Base-by-base conservation (phyloP, 2,113 vertebrate genomes). In the Tyto alba region DNA sequence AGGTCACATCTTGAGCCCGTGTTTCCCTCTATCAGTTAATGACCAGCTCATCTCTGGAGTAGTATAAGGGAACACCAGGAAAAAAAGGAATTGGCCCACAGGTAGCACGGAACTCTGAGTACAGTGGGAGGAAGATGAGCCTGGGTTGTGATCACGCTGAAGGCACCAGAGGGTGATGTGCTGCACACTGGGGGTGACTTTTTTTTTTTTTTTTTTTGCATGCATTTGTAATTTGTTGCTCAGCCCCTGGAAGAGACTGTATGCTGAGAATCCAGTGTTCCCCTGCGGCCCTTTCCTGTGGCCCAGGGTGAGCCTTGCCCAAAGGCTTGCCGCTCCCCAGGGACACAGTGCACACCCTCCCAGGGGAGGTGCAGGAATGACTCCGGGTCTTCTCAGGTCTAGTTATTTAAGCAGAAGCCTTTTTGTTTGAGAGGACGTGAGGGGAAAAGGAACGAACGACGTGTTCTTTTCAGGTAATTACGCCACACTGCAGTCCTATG, bases 61-160 rank as follows among this genome's bases (percentile, higher is more conserved):
- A n/a, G n/a, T 0, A 0, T 6, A 10, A n/a, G 30, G 64, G 34
- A 59, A 17, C 16, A 7, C 21, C 15, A 48, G 30, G 67, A 7
- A 21, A 34, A 62, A 63, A 75, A n/a, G 14, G 1, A 40, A 50
- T 43, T 2, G 11, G 6, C 59, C n/a, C 5, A 1, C 5, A 36
- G 75, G 50, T 27, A 38, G 29, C 11, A 1, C 14, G 19, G 19
- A 69, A 38, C 63, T 59, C 32, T 0, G 2, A 26, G 64, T 29
- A 30, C 0, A 2, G 41, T 7, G n/a, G 34, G 52, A 59, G 22
- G 22, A 87, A 52, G 40, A 32, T 19, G 21, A 79, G 13, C n/a
- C 45, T 8, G 10, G 11, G 40, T 38, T 0, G 1, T 40, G 66
- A 30, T 38, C 5, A 4, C 53, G 73, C 59, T 67, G 53, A 73